Base-by-base conservation (phyloP, 2,113 vertebrate species). In the Zeus faber region DNA sequence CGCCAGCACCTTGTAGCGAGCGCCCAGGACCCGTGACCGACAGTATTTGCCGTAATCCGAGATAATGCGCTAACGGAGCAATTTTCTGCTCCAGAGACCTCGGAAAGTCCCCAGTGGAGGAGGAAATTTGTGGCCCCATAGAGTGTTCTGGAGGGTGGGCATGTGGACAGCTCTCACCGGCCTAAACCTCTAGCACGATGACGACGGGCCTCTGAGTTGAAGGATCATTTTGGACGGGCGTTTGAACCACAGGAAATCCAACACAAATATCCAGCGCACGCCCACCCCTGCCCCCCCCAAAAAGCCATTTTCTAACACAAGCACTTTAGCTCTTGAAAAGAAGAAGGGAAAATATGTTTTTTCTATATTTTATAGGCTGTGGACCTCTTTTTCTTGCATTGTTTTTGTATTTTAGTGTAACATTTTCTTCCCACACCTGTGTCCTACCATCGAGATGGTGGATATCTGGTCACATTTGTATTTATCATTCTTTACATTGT, bases 61-160 rank as follows among this genome's bases (percentile, higher is more conserved):
- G 88, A 89, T 89, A 89, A 90, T 88, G 84, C 84, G 76, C 63
- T 85, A 89, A 88, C 87, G 65, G 85, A 87, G 85, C 89, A 90
- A 90, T 89, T 90, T 90, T 90, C 87, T 85, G 83, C 86, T 85
- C 74, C 74, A 89, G 77, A 88, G 85, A 89, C 84, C 84, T 85
- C 76, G 80, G 84, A 80, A 86, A 87, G 82, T 88, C 80, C 72
- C 76, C 73, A 85, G 64, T 85, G 79, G 81, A 88, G 80, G 83
- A 83, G 80, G 83, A 87, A 82, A 86, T 90, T 82, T 89, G 85
- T 84, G 86, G 82, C 83, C 75, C 77, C 80, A 76, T 72, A 80
- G 83, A 88, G 85, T 85, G 85, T 81, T 85, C 61, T 85, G 83
- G 79, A 85, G 80, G 82, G 79, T 86, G 79, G 79, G 79, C 76